Conservation (phyloP, 2,888 invertebrate genomes). For the Phengaris arion region DNA sequence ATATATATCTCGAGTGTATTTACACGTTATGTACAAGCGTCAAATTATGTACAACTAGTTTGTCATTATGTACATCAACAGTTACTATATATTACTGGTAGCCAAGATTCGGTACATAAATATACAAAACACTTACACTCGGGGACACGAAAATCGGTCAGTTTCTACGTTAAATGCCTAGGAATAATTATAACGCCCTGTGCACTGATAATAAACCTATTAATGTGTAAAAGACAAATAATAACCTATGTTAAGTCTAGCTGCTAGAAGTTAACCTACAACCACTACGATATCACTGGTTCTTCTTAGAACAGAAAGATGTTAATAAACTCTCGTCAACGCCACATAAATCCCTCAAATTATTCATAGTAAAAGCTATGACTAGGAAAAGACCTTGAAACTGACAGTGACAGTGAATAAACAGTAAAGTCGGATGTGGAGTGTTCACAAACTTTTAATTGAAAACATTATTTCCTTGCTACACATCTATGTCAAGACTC, state of each 20-base stretch:
- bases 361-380: not conserved
- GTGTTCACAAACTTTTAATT: not conserved
- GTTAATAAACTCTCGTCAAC: not conserved
- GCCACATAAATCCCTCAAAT: not conserved
- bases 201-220: conserved; percentile 21
- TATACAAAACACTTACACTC: conserved; percentile 45
- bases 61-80: conserved; percentile 46
- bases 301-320: not conserved
- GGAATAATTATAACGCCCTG: conserved; percentile 22
- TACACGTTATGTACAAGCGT: conserved; percentile 71
- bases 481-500: too few species aligned
- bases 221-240: conserved; percentile 25
- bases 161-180: conserved; percentile 11
- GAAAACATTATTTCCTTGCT: not conserved
- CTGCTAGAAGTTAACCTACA: not conserved
- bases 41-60: conserved; percentile 55
- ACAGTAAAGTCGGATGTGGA: not conserved
- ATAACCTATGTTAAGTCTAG: conserved; percentile 20
- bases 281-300: not conserved
- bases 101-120: conserved; percentile 44
- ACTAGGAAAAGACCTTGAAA: not conserved
- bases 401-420: not conserved
- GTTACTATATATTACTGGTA: conserved; percentile 21
- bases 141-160: not conserved
- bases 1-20: conserved; percentile 72